A percentile compares a stretch with the other conserved stretches of the same genome.
Evolutionary conservation across 2,888 invertebrate genomes (phyloP).

Genomic region (Cephalotes varians): DNA sequence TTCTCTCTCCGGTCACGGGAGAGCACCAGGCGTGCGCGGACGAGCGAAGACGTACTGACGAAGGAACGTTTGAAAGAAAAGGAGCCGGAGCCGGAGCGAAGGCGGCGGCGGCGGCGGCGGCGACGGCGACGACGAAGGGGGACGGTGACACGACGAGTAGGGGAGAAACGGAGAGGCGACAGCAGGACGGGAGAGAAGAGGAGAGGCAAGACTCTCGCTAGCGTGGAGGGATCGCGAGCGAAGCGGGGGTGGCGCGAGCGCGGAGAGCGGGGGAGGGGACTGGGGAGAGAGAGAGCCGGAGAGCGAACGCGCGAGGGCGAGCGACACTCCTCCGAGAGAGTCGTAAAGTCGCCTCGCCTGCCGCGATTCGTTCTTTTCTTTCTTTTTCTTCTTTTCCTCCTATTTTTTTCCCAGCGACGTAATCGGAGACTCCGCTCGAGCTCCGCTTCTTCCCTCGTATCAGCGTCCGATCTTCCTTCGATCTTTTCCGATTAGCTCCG

Average conservation of each 20-base stretch:
- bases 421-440: background rate
- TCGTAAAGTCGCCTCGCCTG: constrained; percentile 34
- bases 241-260: constrained; percentile 59
- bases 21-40: constrained; percentile 14
- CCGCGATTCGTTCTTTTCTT: background rate
- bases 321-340: constrained; percentile 42
- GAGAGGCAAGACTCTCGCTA: constrained; percentile 18
- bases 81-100: constrained; percentile 14
- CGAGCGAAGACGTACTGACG: constrained; percentile 44
- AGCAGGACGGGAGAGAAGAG: background rate
- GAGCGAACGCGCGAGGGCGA: constrained; percentile 40
- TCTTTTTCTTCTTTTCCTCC: background rate
- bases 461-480: background rate
- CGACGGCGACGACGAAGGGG: background rate
- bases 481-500: background rate
- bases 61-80: constrained; percentile 34
- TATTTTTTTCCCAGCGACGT: background rate
- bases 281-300: constrained; percentile 37
- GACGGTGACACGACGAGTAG: background rate
- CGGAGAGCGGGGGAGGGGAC: background rate
- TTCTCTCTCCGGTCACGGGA: constrained; percentile 29
- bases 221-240: constrained; percentile 49
- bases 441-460: background rate
- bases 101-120: background rate
- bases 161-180: background rate